Conservation (phyloP, 2,113 vertebrate species). For the Plestiodon gilberti region DNA sequence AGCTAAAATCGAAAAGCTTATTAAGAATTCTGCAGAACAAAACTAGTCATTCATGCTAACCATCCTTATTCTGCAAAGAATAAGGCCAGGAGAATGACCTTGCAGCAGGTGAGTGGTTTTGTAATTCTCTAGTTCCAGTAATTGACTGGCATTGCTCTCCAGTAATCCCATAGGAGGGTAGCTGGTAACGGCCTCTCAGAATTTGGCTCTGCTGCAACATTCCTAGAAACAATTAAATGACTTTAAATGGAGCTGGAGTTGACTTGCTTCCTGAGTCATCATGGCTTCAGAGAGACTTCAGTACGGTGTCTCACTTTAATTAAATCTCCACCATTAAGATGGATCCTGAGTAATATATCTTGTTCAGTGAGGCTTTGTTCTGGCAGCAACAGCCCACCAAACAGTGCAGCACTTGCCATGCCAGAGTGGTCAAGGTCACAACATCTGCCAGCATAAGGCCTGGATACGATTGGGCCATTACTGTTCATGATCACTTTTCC, state of each 20-base stretch:
- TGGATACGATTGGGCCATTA: too few relatives aligned
- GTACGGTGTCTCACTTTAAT: slow-evolving; percentile 63
- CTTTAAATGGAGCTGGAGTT: slow-evolving; percentile 52
- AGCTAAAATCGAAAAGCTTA: background rate
- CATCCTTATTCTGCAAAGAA: slow-evolving; percentile 31
- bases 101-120: slow-evolving; percentile 67
- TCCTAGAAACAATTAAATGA: slow-evolving; percentile 1
- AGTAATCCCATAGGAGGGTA: slow-evolving; percentile 33
- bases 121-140: slow-evolving; percentile 56
- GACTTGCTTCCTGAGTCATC: slow-evolving; percentile 45
- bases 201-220: slow-evolving; percentile 38
- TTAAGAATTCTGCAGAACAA: slow-evolving; percentile 35
- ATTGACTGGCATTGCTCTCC: slow-evolving; percentile 59
- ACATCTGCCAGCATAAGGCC: too few relatives aligned
- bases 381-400: too few relatives aligned
- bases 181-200: slow-evolving; percentile 53
- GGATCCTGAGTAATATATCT: slow-evolving; percentile 18
- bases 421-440: too few relatives aligned
- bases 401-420: too few relatives aligned
- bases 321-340: slow-evolving; percentile 42
- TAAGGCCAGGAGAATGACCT: slow-evolving; percentile 27
- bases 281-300: slow-evolving; percentile 43
- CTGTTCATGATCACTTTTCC: background rate
- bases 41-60: too few relatives aligned
- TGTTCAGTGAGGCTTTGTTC: slow-evolving; percentile 29